phyloP scores from a whole-genome alignment of 1,140 invertebrate genomes.

The Protaetia brevitarsis region DNA sequence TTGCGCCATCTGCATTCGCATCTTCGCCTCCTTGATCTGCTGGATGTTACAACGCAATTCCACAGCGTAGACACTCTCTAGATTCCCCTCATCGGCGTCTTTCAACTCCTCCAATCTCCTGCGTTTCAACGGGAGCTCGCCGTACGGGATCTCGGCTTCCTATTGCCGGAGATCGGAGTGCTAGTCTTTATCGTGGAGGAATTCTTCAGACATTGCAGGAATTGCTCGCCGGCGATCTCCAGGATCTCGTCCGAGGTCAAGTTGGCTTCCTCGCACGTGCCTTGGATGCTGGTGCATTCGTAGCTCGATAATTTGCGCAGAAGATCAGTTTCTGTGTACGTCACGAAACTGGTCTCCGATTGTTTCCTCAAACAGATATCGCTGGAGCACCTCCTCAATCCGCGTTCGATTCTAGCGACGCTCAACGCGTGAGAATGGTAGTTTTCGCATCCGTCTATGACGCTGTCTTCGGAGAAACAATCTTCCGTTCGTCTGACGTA shows the following conservation, averaged over 20 bases:
- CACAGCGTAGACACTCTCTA: background rate
- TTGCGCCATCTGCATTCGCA: background rate
- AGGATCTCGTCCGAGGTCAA: constrained; percentile 16
- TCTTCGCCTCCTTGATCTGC: constrained; percentile 10
- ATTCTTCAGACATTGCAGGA: background rate
- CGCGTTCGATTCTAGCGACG: constrained; percentile 19
- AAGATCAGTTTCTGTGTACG: background rate
- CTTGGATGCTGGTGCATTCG: background rate
- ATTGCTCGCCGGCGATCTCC: constrained; percentile 17
- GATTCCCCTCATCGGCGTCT: background rate
- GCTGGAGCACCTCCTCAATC: constrained; percentile 26
- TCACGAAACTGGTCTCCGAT: background rate
- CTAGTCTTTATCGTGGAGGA: background rate
- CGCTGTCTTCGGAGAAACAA: constrained; percentile 25
- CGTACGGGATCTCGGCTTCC: background rate
- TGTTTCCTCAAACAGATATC: constrained; percentile 19
- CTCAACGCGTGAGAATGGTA: constrained; percentile 23
- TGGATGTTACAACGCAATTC: constrained; percentile 12
- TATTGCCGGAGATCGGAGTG: background rate
- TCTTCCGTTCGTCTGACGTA: background rate
- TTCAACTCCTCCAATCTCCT: constrained; percentile 10
- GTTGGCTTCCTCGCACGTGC: background rate
- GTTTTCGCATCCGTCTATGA: constrained; percentile 18
- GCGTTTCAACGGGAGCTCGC: background rate
- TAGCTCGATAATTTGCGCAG: background rate